phyloP scores from a whole-genome alignment of 2,113 vertebrate genomes.

The Ictidomys tridecemlineatus region DNA sequence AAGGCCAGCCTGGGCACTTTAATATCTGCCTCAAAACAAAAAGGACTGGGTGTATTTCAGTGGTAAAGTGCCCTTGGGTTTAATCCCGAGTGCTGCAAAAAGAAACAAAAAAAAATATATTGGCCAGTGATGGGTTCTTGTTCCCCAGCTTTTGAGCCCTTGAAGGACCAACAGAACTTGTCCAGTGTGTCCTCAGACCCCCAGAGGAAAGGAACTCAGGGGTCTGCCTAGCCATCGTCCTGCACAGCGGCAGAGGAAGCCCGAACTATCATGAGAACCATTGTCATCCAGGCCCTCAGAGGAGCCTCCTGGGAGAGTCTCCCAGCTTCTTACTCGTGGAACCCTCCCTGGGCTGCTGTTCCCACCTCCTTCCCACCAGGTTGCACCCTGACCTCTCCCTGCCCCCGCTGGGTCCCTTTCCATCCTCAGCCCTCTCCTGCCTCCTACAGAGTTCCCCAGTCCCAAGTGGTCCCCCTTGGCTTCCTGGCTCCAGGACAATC shows the following conservation, averaged over 20 bases:
- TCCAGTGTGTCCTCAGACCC: neutral
- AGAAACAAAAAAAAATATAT: neutral
- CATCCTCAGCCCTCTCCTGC: neutral
- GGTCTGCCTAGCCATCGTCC: neutral
- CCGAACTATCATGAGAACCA: rapidly evolving
- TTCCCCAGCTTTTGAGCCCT: neutral
- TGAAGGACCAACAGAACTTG: neutral
- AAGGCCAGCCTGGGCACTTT: no score
- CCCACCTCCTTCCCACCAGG: neutral
- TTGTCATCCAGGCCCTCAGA: rapidly evolving
- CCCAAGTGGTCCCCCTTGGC: neutral
- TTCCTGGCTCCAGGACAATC: neutral
- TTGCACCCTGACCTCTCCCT: neutral
- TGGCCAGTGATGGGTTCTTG: neutral
- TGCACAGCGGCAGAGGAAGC: neutral
- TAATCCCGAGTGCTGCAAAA: no score
- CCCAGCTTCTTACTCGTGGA: neutral
- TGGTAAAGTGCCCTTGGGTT: no score
- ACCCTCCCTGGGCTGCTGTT: no score
- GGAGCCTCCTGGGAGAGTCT: neutral
- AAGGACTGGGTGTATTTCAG: no score
- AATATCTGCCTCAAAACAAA: no score
- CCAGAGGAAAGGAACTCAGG: neutral
- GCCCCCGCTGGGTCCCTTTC: neutral
- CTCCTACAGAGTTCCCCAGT: neutral